Base-by-base conservation (phyloP, 2,888 invertebrate species). In the Drosophila ezoana region DNA sequence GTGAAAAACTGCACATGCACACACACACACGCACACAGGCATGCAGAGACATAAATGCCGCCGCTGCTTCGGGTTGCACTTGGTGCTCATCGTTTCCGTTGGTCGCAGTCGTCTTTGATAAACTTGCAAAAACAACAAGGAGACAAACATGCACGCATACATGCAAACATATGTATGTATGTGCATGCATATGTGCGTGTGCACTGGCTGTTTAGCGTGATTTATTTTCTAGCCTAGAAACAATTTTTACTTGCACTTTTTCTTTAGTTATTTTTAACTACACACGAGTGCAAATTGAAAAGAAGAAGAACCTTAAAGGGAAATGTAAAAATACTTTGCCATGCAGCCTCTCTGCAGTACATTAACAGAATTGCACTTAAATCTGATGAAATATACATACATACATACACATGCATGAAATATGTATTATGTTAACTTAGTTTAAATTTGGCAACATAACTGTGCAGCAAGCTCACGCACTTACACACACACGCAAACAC, bases 161-260 rank as follows among this genome's bases (percentile, higher is more conserved):
- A 52, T 37, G 35, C 43, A 68, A n/a, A 23, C 32, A 58, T 43
- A 44, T 52, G 35, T 18, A 38, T 20, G 13, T 23, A 38, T 37
- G 14, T 49, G 8, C 4, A 20, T 16, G 9, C 11, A 32, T 20
- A 8, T 65, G 13, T 41, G 18, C 53, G 32, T 52, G 41, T 51
- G 33, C 6, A 35, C 20, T 43, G 38, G 45, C 48, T 49, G 52
- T 56, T 53, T 60, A 57, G 75, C 79, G 77, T 66, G 84, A 87
- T 87, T 89, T 88, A 81, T 79, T 86, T 85, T 89, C 68, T 79
- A 81, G 79, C 85, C 89, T 75, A 89, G 85, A 81, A 87, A 85
- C 89, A 84, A 75, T 66, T 85, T 87, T 72, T 54, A 76, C 70
- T 70, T 87, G 73, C 76, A 41, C 53, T 74, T 87, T 84, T 79